Evolutionary conservation across 2,888 invertebrate species (phyloP).

Genomic region (Argyresthia albistria): DNA sequence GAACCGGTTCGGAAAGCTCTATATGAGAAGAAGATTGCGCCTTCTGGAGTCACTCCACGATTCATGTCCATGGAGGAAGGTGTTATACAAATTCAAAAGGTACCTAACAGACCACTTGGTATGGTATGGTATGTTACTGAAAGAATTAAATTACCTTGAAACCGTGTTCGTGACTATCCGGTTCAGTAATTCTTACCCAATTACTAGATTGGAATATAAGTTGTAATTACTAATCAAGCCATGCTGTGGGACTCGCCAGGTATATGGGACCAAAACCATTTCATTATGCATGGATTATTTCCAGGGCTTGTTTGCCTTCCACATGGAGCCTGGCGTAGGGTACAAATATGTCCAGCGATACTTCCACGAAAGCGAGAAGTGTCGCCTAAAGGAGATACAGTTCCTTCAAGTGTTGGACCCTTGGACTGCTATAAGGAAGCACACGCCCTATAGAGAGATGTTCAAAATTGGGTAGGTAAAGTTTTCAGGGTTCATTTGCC

Average conservation of each 20-base stretch:
- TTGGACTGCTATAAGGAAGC: constrained; percentile 74
- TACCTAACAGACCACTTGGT: constrained; percentile 10
- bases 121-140: no score
- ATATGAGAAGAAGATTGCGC: constrained; percentile 75
- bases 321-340: constrained; percentile 76
- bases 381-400: constrained; percentile 77
- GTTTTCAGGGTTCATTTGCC: no score
- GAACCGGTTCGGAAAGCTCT: constrained; percentile 76
- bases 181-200: no score
- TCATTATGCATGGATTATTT: constrained; percentile 9
- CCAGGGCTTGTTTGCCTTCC: constrained; percentile 76
- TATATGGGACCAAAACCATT: no score
- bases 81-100: constrained; percentile 67
- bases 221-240: no score
- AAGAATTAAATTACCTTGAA: no score
- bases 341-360: constrained; percentile 78
- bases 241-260: no score
- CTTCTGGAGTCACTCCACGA: constrained; percentile 67
- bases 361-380: constrained; percentile 79
- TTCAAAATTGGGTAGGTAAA: constrained; percentile 73
- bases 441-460: constrained; percentile 74
- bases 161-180: no score
- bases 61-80: constrained; percentile 76
- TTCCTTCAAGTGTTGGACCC: constrained; percentile 76
- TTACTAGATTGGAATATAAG: no score